Evolutionary conservation across 1,140 invertebrate species (phyloP).

Genomic region (Tachypleus tridentatus): DNA sequence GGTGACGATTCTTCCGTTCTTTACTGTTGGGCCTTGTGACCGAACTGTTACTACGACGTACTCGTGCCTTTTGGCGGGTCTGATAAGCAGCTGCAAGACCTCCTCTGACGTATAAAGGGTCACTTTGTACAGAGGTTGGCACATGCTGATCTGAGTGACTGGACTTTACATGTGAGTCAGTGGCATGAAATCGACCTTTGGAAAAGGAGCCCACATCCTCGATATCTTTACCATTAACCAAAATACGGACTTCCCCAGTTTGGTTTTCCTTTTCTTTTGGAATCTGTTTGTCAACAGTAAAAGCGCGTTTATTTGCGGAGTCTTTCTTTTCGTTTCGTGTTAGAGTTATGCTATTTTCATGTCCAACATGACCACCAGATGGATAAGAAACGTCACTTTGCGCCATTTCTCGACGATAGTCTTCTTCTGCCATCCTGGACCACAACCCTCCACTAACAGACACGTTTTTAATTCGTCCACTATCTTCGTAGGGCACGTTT

Average conservation of each 20-base stretch:
- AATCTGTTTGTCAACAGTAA: slow-evolving; percentile 15
- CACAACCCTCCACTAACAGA: slow-evolving; percentile 10
- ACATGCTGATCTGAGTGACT: background rate
- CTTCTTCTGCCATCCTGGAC: slow-evolving; percentile 19
- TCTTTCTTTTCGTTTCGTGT: slow-evolving; percentile 9
- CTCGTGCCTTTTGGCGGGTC: slow-evolving; percentile 17
- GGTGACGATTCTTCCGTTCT: background rate
- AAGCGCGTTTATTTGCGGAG: slow-evolving; percentile 12
- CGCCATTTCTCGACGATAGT: slow-evolving; percentile 20
- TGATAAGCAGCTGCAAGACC: slow-evolving; percentile 19
- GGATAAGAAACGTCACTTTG: slow-evolving; percentile 19
- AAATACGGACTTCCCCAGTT: slow-evolving; percentile 14
- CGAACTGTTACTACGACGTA: slow-evolving; percentile 15
- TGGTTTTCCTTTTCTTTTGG: slow-evolving; percentile 13
- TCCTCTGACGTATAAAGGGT: slow-evolving; percentile 14
- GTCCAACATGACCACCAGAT: slow-evolving; percentile 15
- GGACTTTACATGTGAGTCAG: slow-evolving; percentile 3
- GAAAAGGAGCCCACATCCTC: slow-evolving; percentile 6
- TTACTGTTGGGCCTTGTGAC: background rate
- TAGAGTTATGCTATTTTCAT: background rate
- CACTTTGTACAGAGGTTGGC: slow-evolving; percentile 16
- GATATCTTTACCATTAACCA: slow-evolving; percentile 20
- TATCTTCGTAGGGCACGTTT: slow-evolving; percentile 17
- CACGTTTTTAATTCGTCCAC: background rate
- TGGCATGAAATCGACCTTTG: slow-evolving; percentile 6